These are phyloP conservation scores for Aproaerema taeniolella DNA, from an alignment of 2,888 invertebrate genomes.

Conservation along the genomic window DNA sequence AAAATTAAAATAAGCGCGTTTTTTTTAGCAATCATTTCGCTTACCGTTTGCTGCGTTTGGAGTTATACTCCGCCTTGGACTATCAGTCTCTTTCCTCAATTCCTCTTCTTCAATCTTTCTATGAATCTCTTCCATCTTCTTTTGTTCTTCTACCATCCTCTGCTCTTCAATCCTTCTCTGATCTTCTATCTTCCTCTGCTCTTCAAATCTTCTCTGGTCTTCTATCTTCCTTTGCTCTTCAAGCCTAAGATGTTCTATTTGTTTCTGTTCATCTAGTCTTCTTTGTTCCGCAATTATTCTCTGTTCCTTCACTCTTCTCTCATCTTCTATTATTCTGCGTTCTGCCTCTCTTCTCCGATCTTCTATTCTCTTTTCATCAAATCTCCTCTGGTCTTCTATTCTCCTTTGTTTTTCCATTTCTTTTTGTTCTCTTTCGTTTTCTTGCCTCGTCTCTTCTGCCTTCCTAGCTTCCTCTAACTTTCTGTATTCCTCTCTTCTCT, in stretches of 20 bases:
- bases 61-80: slow-evolving; percentile 64
- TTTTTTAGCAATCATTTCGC: no score
- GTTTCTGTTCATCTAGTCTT: not conserved
- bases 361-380: slow-evolving; percentile 43
- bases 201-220: slow-evolving; percentile 8
- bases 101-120: slow-evolving; percentile 59
- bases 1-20: no score
- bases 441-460: slow-evolving; percentile 2
- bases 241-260: slow-evolving; percentile 5
- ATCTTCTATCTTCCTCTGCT: slow-evolving; percentile 10
- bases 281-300: slow-evolving; percentile 10
- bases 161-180: not conserved
- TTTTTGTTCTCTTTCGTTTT: slow-evolving; percentile 1
- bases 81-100: slow-evolving; percentile 58
- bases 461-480: slow-evolving; percentile 11
- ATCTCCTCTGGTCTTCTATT: slow-evolving; percentile 38
- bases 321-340: slow-evolving; percentile 5
- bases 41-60: slow-evolving; percentile 66
- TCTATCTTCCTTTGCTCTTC: slow-evolving; percentile 9
- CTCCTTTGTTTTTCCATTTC: slow-evolving; percentile 22
- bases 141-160: slow-evolving; percentile 17
- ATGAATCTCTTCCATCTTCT: slow-evolving; percentile 31
- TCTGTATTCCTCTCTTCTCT: slow-evolving; percentile 10
- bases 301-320: slow-evolving; percentile 9
- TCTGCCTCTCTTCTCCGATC: slow-evolving; percentile 12